These are phyloP conservation scores for Arothron firmamentum DNA, from an alignment of 2,113 vertebrate genomes.

Conservation along the genomic window DNA sequence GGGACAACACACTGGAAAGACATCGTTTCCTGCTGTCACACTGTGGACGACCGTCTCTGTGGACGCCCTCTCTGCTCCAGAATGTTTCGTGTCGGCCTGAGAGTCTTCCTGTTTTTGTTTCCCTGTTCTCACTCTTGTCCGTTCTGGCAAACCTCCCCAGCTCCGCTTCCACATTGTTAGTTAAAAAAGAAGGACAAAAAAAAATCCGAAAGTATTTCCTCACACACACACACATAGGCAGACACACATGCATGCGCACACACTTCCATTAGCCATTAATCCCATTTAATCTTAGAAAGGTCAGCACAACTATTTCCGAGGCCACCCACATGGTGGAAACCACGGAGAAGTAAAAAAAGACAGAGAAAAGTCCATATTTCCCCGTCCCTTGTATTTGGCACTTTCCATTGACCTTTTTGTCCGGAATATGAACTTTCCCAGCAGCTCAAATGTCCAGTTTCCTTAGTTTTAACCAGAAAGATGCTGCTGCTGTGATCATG, in stretches of 20 bases:
- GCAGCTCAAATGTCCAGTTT: constrained; percentile 1
- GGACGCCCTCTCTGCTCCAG: constrained; percentile 37
- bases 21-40: constrained; percentile 40
- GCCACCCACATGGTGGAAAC: constrained; percentile 38
- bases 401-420: no score
- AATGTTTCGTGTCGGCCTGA: constrained; percentile 55
- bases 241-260: constrained; percentile 45
- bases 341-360: constrained; percentile 30
- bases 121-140: constrained; percentile 44
- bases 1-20: constrained; percentile 36
- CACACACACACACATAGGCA: constrained; percentile 10
- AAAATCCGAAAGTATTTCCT: constrained; percentile 44
- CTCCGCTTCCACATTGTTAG: constrained; percentile 29
- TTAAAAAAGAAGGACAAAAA: constrained; percentile 15
- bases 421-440: no score
- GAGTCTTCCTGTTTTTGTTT: constrained; percentile 73
- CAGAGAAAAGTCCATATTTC: constrained; percentile 46
- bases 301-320: constrained; percentile 56
- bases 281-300: constrained; percentile 46
- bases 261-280: constrained; percentile 52
- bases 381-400: constrained; percentile 30
- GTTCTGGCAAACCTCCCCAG: constrained; percentile 49
- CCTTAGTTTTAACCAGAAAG: constrained; percentile 11
- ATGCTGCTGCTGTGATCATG: constrained; percentile 14
- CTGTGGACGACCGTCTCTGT: constrained; percentile 44